Conservation (phyloP, 2,888 invertebrate genomes). For the Drosophila paranaensis region DNA sequence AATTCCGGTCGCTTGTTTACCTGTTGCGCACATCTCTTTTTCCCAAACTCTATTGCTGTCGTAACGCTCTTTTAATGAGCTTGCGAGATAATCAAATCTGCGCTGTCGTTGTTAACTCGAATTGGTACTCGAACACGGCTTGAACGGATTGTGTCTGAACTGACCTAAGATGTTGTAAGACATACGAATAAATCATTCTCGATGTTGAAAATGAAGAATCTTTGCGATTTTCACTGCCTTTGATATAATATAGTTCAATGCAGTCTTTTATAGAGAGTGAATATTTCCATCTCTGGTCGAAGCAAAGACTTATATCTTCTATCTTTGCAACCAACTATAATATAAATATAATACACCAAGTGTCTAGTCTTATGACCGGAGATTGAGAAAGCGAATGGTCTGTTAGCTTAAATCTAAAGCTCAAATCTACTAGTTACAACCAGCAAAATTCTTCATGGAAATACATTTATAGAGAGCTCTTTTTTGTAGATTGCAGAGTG, state of each 20-base stretch:
- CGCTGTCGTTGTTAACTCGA: slow-evolving; percentile 16
- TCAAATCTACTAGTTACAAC: background rate
- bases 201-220: background rate
- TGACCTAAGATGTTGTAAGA: slow-evolving; percentile 7
- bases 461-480: background rate
- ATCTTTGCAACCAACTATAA: background rate
- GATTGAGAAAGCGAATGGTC: too few species aligned
- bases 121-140: slow-evolving; percentile 5
- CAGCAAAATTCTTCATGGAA: background rate
- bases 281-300: too few species aligned
- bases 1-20: slow-evolving; percentile 52
- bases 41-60: slow-evolving; percentile 24
- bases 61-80: slow-evolving; percentile 71
- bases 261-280: too few species aligned
- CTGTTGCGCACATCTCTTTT: slow-evolving; percentile 56
- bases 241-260: too few species aligned
- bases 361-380: too few species aligned
- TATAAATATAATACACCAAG: background rate
- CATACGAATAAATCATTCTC: background rate
- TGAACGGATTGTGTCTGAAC: slow-evolving; percentile 25
- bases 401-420: background rate
- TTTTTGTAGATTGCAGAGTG: too few species aligned
- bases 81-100: slow-evolving; percentile 15
- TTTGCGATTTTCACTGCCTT: too few species aligned
- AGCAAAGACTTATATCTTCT: too few species aligned